Evolutionary conservation across 2,888 invertebrate genomes (phyloP).

Genomic region (Pyrrhosoma nymphula): DNA sequence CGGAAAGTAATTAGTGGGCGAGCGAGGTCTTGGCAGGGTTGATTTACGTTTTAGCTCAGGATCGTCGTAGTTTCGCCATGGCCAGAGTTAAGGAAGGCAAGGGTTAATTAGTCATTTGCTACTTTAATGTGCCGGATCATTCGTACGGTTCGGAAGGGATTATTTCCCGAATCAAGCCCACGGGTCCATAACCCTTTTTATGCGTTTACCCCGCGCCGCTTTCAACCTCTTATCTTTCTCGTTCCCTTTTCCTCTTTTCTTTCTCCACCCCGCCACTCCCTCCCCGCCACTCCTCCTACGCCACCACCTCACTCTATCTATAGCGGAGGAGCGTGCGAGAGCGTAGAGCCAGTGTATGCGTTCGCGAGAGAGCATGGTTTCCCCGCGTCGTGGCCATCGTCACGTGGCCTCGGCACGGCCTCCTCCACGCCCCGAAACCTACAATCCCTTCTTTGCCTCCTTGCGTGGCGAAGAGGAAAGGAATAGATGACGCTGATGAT

Average conservation of each 20-base stretch:
- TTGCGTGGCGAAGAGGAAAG: not conserved
- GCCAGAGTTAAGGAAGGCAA: not conserved
- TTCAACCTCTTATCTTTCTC: not conserved
- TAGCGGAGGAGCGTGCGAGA: constrained; percentile 22
- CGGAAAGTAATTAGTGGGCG: no score
- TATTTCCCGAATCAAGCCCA: not conserved
- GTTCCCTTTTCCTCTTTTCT: not conserved
- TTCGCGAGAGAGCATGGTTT: constrained; percentile 13
- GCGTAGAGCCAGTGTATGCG: no score
- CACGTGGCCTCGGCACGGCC: constrained; percentile 28
- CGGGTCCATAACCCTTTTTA: not conserved
- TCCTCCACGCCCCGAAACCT: not conserved
- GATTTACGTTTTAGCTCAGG: no score
- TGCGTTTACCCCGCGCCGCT: not conserved
- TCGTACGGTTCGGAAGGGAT: not conserved
- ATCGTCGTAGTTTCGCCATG: no score
- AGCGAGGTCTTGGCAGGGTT: no score
- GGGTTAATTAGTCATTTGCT: not conserved
- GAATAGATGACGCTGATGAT: no score
- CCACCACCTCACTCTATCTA: constrained; percentile 61
- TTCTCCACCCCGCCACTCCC: not conserved
- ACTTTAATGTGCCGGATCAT: not conserved
- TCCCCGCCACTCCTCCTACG: not conserved
- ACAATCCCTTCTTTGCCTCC: not conserved
- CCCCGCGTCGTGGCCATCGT: not conserved